Percentiles rank a stretch among this genome's conserved stretches.
Evolutionary conservation across 2,888 invertebrate species (phyloP).

Genomic region (Drosophila seclusa): DNA sequence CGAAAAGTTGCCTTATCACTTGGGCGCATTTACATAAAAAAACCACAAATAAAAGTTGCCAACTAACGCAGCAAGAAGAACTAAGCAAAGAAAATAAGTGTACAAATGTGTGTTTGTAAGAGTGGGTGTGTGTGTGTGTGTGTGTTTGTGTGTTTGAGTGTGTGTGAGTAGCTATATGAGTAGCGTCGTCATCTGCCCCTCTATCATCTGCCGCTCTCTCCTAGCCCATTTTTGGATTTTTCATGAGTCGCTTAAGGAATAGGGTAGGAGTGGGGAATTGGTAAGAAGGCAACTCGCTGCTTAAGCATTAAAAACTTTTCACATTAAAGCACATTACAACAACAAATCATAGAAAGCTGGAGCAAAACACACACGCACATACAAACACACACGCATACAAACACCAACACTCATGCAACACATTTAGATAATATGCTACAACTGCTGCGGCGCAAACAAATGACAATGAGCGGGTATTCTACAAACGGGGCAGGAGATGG

Average conservation of each 20-base stretch:
- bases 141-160: neutral
- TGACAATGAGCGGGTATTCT: conserved; percentile 55
- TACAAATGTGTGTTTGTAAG: conserved; percentile 21
- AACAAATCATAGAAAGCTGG: conserved; percentile 75
- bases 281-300: conserved; percentile 56
- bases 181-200: conserved; percentile 30
- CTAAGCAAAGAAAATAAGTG: conserved; percentile 67
- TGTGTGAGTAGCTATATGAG: conserved; percentile 42
- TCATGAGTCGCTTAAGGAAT: conserved; percentile 33
- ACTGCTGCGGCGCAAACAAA: conserved; percentile 77
- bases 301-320: conserved; percentile 81
- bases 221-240: conserved; percentile 8
- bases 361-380: conserved; percentile 52
- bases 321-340: conserved; percentile 81
- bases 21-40: conserved; percentile 81
- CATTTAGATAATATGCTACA: conserved; percentile 81
- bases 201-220: conserved; percentile 2
- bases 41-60: conserved; percentile 82
- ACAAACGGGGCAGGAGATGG: neutral
- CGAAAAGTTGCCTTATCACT: conserved; percentile 81
- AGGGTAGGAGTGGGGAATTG: conserved; percentile 21
- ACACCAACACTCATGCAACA: conserved; percentile 71
- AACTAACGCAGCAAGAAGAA: conserved; percentile 74
- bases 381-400: conserved; percentile 32
- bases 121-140: conserved; percentile 5